Conservation (phyloP, 2,797 vertebrate genomes). For the Channa striata region DNA sequence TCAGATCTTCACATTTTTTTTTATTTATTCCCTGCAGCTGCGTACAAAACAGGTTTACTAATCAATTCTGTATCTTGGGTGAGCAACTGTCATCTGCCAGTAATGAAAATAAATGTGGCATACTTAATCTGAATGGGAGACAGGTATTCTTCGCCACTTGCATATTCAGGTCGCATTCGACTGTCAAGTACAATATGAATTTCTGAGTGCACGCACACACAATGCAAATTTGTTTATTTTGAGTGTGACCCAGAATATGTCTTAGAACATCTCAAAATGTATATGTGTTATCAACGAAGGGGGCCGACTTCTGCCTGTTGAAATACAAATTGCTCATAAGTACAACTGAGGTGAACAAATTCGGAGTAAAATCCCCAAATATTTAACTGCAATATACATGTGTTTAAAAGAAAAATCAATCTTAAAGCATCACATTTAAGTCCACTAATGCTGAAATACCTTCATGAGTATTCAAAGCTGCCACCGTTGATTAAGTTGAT, state of each 20-base stretch:
- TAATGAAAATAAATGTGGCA: constrained; percentile 82
- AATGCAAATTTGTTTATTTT: constrained; percentile 25
- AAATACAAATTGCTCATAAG: background rate
- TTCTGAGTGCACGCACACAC: constrained; percentile 5
- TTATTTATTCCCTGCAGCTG: constrained; percentile 57
- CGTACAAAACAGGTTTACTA: constrained; percentile 69
- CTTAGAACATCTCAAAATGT: background rate
- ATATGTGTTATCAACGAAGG: background rate
- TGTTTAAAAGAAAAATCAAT: background rate
- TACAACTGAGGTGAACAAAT: background rate
- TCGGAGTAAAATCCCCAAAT: background rate
- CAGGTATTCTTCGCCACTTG: constrained; percentile 62
- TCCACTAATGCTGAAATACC: constrained; percentile 14
- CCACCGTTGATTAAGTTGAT: constrained; percentile 63
- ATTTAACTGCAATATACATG: background rate
- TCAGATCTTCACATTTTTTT: constrained; percentile 59
- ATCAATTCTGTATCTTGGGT: constrained; percentile 71
- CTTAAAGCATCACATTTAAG: constrained; percentile 21
- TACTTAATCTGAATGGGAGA: constrained; percentile 60
- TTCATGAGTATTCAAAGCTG: constrained; percentile 59
- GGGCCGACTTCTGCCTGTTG: background rate
- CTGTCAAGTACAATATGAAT: constrained; percentile 53
- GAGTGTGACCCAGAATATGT: constrained; percentile 21
- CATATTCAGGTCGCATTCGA: constrained; percentile 31
- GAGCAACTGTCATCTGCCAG: constrained; percentile 75